These are phyloP conservation scores for Agapornis canus DNA, from an alignment of 2,797 vertebrate genomes.

Conservation along the genomic window DNA sequence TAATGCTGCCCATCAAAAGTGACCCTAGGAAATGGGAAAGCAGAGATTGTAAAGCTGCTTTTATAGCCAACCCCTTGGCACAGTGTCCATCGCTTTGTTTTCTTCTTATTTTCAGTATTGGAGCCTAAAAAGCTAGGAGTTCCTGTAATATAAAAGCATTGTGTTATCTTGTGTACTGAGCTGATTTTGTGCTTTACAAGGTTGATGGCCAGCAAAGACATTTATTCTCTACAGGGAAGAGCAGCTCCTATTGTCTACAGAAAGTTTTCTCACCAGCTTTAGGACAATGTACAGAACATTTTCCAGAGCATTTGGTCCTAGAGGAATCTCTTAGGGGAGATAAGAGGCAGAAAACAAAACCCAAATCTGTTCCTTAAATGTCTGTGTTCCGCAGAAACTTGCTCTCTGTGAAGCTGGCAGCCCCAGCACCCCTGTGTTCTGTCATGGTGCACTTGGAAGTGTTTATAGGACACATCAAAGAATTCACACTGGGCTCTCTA, in stretches of 20 bases:
- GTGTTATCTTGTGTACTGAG: constrained; percentile 2
- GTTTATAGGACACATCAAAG: neutral
- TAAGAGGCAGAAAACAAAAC: neutral
- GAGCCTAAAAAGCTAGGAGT: neutral
- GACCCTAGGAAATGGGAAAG: constrained; percentile 46
- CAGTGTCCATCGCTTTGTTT: neutral
- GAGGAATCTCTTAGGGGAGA: neutral
- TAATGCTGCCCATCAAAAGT: constrained; percentile 49
- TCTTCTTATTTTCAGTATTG: neutral
- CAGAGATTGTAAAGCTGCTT: constrained; percentile 38
- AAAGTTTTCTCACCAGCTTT: neutral
- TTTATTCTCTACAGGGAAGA: neutral
- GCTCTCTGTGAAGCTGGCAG: neutral
- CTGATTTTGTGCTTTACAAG: neutral
- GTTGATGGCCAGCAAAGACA: neutral
- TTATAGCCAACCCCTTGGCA: constrained; percentile 9
- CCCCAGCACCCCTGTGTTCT: neutral
- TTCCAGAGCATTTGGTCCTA: neutral
- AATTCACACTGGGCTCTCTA: neutral
- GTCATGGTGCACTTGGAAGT: neutral
- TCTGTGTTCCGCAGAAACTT: neutral
- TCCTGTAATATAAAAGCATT: neutral
- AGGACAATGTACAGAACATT: neutral
- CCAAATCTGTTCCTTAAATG: neutral
- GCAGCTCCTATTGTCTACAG: neutral